These are phyloP conservation scores for Gisinianus flammeolus DNA, from an alignment of 2,888 invertebrate species.

Conservation along the genomic window DNA sequence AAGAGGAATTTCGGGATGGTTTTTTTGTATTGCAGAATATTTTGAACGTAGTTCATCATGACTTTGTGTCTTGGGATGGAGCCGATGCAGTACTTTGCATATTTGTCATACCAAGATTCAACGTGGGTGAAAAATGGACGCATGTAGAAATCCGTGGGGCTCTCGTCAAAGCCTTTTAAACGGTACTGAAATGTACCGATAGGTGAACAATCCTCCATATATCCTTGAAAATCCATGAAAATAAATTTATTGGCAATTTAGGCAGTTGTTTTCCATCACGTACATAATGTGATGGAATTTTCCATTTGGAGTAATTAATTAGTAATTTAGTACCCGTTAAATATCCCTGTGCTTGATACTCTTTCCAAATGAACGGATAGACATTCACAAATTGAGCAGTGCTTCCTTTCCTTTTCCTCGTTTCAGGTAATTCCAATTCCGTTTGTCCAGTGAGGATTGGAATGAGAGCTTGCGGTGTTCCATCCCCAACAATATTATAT, in stretches of 20 bases:
- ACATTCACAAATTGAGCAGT: slow-evolving; percentile 55
- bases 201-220: slow-evolving; percentile 83
- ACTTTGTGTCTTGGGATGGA: slow-evolving; percentile 74
- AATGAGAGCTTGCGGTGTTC: slow-evolving; percentile 37
- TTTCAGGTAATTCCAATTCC: slow-evolving; percentile 61
- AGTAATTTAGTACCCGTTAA: slow-evolving; percentile 61
- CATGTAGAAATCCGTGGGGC: slow-evolving; percentile 90
- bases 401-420: slow-evolving; percentile 17
- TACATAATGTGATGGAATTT: too few relatives aligned
- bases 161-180: slow-evolving; percentile 79
- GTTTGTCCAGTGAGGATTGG: slow-evolving; percentile 44
- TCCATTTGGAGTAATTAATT: too few relatives aligned
- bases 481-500: slow-evolving; percentile 47
- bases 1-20: slow-evolving; percentile 79
- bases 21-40: slow-evolving; percentile 69
- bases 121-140: slow-evolving; percentile 78
- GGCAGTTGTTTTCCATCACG: too few relatives aligned
- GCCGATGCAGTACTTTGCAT: slow-evolving; percentile 73
- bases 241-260: background rate
- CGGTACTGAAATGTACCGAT: slow-evolving; percentile 90
- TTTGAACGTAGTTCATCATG: slow-evolving; percentile 65
- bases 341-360: slow-evolving; percentile 61
- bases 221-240: slow-evolving; percentile 64
- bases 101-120: slow-evolving; percentile 66
- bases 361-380: slow-evolving; percentile 62